Percentiles rank a stretch among this genome's conserved stretches.
Evolutionary conservation across 2,888 invertebrate species (phyloP).

Genomic region (Meiosimyza decipiens): DNA sequence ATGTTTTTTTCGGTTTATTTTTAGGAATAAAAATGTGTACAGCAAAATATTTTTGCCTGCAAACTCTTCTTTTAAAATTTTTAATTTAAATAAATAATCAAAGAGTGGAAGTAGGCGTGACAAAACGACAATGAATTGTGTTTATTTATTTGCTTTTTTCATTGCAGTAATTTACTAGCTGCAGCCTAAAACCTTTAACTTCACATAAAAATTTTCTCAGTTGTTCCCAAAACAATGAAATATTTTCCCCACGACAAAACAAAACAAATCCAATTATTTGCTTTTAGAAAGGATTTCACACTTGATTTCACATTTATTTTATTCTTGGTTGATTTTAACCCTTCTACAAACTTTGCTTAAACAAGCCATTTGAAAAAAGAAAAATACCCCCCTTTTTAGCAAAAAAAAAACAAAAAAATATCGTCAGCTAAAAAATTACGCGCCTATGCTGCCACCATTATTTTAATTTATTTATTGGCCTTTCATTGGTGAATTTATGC

Average conservation of each 20-base stretch:
- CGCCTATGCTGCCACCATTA: slow-evolving; percentile 54
- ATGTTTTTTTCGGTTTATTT: slow-evolving; percentile 5
- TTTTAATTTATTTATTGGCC: slow-evolving; percentile 66
- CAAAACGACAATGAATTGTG: too few species aligned
- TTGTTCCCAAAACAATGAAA: not conserved
- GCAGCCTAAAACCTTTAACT: too few species aligned
- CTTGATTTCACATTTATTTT: slow-evolving; percentile 19
- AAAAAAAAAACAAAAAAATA: not conserved
- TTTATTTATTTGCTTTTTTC: too few species aligned
- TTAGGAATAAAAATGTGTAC: too few species aligned
- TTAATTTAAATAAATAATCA: too few species aligned
- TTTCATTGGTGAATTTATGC: slow-evolving; percentile 65
- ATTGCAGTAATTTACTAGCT: too few species aligned
- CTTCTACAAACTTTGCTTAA: too few species aligned
- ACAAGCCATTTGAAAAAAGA: not conserved
- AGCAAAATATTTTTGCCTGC: too few species aligned
- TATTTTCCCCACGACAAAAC: not conserved
- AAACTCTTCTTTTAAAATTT: too few species aligned
- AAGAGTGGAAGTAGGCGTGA: too few species aligned
- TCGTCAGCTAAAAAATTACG: slow-evolving; percentile 42
- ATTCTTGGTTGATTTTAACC: too few species aligned
- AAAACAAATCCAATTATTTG: slow-evolving; percentile 9
- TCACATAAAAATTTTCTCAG: too few species aligned
- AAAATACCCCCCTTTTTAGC: not conserved
- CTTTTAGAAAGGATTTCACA: slow-evolving; percentile 10